Evolutionary conservation across 2,888 invertebrate genomes (phyloP), one percentile per base, ranked within the genome.

Genomic region (Diaphora mendica): DNA sequence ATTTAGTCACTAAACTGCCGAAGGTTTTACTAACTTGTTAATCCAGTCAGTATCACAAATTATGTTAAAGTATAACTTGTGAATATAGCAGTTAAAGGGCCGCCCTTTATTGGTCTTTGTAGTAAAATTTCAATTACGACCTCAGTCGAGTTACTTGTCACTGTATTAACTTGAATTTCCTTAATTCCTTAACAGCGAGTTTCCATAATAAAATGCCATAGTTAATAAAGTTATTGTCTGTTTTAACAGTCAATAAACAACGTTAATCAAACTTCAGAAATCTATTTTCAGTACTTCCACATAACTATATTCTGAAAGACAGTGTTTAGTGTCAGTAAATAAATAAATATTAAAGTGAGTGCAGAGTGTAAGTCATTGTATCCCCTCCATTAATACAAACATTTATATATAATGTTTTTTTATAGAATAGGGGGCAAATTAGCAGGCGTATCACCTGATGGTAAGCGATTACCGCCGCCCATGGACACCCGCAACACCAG

Each of bases 31-130:
- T 82, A 90, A 88, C 85, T 90, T 89, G 88, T 85, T 89, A 89
- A 90, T 90, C 88, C 86, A 88, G 86, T 89, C 88, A 73, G 77
- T 79, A 86, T 86, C 83, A 80, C 77, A 76, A 82, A 82, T 82
- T 77, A 71, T 75, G 73, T 85, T 81, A 80, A 76, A 84, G 82
- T 82, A 80, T 79, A 81, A 86, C 84, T 86, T 87, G 86, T 80
- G 78, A 83, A 84, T 79, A 80, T 74, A 80, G 78, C 76, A 74
- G 83, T 83, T 81, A 85, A 81, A 84, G 82, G 80, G 79, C 78
- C 74, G 73, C 76, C 81, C 83, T 82, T 85, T 70, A 64, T 70
- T 70, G 64, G 42, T 64, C 64, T 70, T 70, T 64, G 33, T 33
- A 62, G 48, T 62, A n/a, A 86, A 70, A 35, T 70, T 70, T 44